phyloP scores from a whole-genome alignment of 2,113 vertebrate species.

The Melanerpes formicivorus region DNA sequence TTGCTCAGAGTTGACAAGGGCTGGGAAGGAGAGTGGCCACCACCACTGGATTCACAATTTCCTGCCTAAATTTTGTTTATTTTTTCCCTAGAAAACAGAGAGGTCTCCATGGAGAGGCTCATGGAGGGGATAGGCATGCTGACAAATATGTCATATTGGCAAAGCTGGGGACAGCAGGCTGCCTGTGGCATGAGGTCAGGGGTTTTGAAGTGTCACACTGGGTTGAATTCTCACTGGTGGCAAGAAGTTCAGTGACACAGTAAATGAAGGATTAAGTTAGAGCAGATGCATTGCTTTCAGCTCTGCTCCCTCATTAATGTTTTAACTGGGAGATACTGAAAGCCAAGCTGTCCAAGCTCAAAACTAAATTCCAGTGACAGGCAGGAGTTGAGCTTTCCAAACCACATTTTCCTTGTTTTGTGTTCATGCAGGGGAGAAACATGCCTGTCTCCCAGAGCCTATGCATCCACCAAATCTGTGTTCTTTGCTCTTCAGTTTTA shows the following conservation, averaged over 20 bases:
- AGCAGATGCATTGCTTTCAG: background rate
- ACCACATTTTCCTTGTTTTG: background rate
- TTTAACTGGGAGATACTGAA: background rate
- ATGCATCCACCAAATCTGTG: background rate
- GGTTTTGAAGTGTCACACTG: fast-evolving
- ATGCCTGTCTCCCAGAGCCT: background rate
- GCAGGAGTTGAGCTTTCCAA: background rate
- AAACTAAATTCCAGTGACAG: background rate
- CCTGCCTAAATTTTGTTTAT: background rate
- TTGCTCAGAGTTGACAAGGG: background rate
- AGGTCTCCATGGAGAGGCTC: background rate
- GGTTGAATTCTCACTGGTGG: fast-evolving
- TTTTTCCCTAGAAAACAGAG: background rate
- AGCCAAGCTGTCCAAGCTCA: background rate
- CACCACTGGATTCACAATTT: background rate
- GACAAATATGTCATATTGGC: background rate
- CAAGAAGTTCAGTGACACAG: background rate
- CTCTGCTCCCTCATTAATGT: fast-evolving
- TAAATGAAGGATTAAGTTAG: background rate
- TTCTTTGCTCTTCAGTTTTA: background rate
- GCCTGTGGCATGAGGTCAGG: fast-evolving
- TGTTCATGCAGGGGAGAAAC: fast-evolving
- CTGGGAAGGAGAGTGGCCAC: background rate
- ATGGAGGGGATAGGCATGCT: fast-evolving
- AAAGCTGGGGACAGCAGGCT: background rate